Conservation (phyloP, 2,113 vertebrate species). For the Microtus pennsylvanicus region DNA sequence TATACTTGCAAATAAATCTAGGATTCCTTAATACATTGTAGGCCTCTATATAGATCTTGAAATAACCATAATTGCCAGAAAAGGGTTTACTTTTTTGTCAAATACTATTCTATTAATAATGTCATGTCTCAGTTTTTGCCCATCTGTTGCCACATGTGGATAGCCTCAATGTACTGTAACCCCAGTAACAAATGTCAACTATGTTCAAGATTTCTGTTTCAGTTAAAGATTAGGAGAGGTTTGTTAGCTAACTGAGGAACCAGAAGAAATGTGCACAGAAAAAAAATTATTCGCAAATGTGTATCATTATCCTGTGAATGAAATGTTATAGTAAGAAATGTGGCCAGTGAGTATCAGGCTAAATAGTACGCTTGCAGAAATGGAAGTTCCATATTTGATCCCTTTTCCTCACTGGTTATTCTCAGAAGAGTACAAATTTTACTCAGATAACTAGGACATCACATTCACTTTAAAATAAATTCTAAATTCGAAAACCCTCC, state of each 20-base stretch:
- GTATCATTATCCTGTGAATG: neutral
- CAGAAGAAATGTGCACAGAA: neutral
- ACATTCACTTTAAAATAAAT: neutral
- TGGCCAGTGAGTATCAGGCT: neutral
- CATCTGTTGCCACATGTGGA: neutral
- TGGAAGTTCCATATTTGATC: neutral
- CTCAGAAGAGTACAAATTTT: neutral
- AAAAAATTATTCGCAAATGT: neutral
- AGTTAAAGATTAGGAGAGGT: neutral
- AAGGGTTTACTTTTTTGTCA: neutral
- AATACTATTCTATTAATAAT: neutral
- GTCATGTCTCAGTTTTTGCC: neutral
- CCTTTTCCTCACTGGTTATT: neutral
- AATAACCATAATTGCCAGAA: neutral
- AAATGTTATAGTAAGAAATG: neutral
- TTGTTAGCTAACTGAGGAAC: neutral
- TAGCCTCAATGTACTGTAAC: neutral
- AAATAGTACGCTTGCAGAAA: neutral
- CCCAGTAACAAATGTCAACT: neutral
- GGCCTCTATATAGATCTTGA: neutral
- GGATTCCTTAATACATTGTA: neutral
- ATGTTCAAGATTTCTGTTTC: neutral
- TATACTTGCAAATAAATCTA: neutral
- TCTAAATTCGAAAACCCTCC: constrained; percentile 9
- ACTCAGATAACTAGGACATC: neutral